Evolutionary conservation across 2,113 vertebrate species (phyloP), one percentile per base, ranked within the genome.

Genomic region (Chaetura pelagica): DNA sequence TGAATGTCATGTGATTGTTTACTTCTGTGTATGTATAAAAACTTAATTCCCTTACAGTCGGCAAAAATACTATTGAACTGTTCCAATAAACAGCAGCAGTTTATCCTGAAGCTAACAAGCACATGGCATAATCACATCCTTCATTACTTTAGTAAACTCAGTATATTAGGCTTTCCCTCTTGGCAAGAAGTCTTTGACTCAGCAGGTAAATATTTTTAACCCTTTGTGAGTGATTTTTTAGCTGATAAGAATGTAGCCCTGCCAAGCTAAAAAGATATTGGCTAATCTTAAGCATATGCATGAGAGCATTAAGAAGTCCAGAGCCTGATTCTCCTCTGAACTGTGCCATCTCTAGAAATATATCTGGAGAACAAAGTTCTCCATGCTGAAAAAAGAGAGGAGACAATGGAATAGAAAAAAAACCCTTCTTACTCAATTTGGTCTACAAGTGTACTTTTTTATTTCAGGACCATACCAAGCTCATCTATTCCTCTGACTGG

Each of bases 401-500:
- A 85, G 44, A 61, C 24, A 68, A 34, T 23, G 30, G 8, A 75
- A 42, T 34, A 91, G n/a, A 74, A 76, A 84, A 89, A 59, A 46
- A 81, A 21, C 44, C 44, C 30, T 73, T 71, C 48, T 85, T 77
- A 42, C 11, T 87, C 57, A 35, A 8, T 46, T 81, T 38, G 32
- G 22, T 49, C 17, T 23, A 55, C 62, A 54, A 78, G 27, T 44
- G 21, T 49, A 30, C 44, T 86, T 96, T 84, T 34, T 94, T 96
- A 38, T 98, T 98, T 83, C 97, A 99, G 99, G 75, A 66, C 49
- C 42, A 74, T 97, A 26, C 85, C 90, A 55, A 88, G 68, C 74
- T 80, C 96, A 15, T 97, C 98, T 59, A 83, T 99, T 86, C 98
- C 98, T 9, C 97, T 99, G 94, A 99, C 99, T 32, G 99, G 99